Evolutionary conservation across 2,888 invertebrate genomes (phyloP).

Genomic region (Tiliacea aurago): DNA sequence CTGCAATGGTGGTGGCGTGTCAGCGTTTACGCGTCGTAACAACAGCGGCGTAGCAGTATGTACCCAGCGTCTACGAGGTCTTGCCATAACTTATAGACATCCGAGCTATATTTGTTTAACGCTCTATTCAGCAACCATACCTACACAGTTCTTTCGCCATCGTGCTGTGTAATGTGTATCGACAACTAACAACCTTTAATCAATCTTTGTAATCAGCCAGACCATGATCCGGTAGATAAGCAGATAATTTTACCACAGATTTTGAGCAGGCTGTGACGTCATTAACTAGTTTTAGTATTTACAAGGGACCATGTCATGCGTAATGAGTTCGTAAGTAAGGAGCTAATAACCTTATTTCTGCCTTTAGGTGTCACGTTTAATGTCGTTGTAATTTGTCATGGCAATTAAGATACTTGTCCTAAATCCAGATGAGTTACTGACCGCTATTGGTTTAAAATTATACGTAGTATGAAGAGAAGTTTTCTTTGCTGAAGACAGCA

Average conservation of each 20-base stretch:
- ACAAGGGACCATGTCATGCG: conserved; percentile 10
- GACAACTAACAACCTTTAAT: conserved; percentile 16
- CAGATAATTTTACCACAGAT: neutral
- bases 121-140: neutral
- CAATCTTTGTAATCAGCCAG: conserved; percentile 18
- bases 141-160: neutral
- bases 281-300: conserved; percentile 1
- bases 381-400: neutral
- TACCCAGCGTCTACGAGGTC: neutral
- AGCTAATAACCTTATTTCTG: conserved; percentile 1
- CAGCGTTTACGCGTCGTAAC: neutral
- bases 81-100: neutral
- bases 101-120: neutral
- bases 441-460: neutral
- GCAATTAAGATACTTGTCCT: neutral
- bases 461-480: neutral
- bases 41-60: too few relatives aligned
- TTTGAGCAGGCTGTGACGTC: conserved; percentile 11
- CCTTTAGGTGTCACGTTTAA: neutral
- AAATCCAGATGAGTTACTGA: neutral
- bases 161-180: neutral
- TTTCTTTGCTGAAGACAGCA: neutral
- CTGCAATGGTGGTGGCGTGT: neutral
- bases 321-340: neutral
- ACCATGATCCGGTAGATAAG: neutral